Evolutionary conservation across 2,888 invertebrate species (phyloP).

Genomic region (Agrotis puta): DNA sequence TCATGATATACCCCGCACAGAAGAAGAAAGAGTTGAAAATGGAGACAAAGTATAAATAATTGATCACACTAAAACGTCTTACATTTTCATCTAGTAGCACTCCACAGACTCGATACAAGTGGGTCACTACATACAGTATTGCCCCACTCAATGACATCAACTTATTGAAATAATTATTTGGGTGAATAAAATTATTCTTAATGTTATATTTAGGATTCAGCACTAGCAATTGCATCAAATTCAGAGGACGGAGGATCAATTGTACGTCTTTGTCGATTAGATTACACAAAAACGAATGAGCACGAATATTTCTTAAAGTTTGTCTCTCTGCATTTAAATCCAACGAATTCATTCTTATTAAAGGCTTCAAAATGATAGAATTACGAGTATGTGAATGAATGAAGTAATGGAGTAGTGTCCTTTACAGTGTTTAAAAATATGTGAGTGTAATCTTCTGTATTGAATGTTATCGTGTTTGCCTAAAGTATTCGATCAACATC

Average conservation of each 20-base stretch:
- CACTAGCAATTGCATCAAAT: background rate
- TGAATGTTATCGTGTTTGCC: background rate
- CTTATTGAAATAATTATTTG: conserved; percentile 29
- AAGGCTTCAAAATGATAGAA: background rate
- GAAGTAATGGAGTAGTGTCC: background rate
- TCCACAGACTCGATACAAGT: background rate
- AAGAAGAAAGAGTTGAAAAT: conserved; percentile 22
- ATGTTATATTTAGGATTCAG: conserved; percentile 17
- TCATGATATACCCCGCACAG: conserved; percentile 16
- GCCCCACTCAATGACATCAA: conserved; percentile 9
- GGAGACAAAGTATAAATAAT: background rate
- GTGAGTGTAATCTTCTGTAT: background rate
- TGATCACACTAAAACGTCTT: background rate
- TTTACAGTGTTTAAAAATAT: background rate
- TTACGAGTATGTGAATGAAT: too few species aligned
- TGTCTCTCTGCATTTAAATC: background rate
- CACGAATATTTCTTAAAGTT: background rate
- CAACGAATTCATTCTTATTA: background rate
- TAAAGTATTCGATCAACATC: background rate
- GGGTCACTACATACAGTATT: background rate
- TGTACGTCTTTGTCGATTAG: conserved; percentile 15
- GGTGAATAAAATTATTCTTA: conserved; percentile 1
- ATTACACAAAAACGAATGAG: background rate
- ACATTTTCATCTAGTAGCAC: background rate
- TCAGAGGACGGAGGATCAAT: conserved; percentile 9